Evolutionary conservation across 2,888 invertebrate species (phyloP), one percentile per base, ranked within the genome.

Genomic region (Oscheius onirici): DNA sequence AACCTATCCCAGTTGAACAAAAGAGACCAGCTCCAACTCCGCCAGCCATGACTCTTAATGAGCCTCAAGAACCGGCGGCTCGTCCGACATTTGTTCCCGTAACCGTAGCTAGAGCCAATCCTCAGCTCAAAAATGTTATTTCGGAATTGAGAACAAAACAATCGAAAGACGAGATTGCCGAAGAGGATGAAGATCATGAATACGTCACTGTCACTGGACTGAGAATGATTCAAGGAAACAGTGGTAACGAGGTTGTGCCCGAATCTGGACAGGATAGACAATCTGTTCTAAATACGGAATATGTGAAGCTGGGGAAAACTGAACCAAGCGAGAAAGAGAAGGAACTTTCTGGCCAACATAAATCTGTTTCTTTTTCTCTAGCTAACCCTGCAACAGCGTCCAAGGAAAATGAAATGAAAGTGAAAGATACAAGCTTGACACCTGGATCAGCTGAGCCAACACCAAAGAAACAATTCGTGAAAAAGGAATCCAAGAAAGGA

Each of bases 71-170:
- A 15, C 46, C 49, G 5, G 15, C 26, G 13, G 17, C 8, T 20
- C 20, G 20, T 5, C n/a, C 22, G 1, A 28, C 49, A n/a, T 63
- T 46, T 17, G 28, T 46, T 8, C 49, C 63, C 26, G 17, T 26
- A 8, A 17, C 22, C 3, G 49, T 26, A 8, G 63, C 63, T 17
- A 46, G 34, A 24, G n/a, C 46, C 28, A 22, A 24, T 13, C 46
- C 63, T 24, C 63, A 49, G 49, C 24, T 63, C 26, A 63, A 63
- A 46, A 63, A 63, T 26, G 63, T 63, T 17, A 63, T 63, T 17
- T 49, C 46, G 13, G 63, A 63, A 17, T 49, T 63, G 28, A 63
- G 49, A 49, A 49, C 49, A n/a, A 44, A 26, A 26, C 63, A 63
- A 24, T 49, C 63, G 17, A 49, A 63, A 5, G 63, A 63, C 1